phyloP scores from a whole-genome alignment of 2,888 invertebrate species.

The Lasioglossum oenotherae region DNA sequence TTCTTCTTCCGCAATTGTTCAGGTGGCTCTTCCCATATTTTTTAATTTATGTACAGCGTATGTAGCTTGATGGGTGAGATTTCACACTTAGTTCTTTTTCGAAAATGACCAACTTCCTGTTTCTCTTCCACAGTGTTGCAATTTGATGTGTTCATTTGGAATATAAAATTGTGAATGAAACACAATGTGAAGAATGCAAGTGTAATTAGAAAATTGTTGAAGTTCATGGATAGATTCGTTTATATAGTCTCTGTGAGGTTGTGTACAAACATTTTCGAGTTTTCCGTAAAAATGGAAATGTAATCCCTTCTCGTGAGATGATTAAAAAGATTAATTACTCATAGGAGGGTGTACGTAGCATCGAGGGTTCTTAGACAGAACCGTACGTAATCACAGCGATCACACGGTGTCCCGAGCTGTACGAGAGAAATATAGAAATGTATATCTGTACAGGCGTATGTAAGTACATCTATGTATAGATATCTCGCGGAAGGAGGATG shows the following conservation, averaged over 20 bases:
- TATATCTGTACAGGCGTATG: conserved; percentile 51
- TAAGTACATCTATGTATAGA: conserved; percentile 59
- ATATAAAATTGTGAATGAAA: too few relatives aligned
- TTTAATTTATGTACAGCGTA: too few relatives aligned
- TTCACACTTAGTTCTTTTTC: too few relatives aligned
- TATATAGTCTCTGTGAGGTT: neutral
- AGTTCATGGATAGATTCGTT: neutral
- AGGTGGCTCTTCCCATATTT: too few relatives aligned
- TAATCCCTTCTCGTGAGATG: neutral
- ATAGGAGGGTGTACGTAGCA: neutral
- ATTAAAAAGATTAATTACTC: neutral
- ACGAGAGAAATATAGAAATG: conserved; percentile 51
- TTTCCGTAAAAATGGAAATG: neutral
- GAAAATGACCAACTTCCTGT: too few relatives aligned
- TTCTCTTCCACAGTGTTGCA: too few relatives aligned
- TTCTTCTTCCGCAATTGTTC: too few relatives aligned
- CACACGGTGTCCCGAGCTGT: neutral
- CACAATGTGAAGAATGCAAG: too few relatives aligned
- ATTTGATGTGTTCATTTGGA: too few relatives aligned
- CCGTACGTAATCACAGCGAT: conserved; percentile 28
- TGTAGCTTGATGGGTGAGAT: too few relatives aligned
- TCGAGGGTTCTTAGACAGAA: conserved; percentile 10
- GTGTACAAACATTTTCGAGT: neutral
- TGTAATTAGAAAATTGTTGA: too few relatives aligned
- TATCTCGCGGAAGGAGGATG: conserved; percentile 64